Percentiles rank a stretch among this genome's conserved stretches.
Evolutionary conservation across 2,113 vertebrate genomes (phyloP).

Genomic region (Coryphaenoides rupestris): DNA sequence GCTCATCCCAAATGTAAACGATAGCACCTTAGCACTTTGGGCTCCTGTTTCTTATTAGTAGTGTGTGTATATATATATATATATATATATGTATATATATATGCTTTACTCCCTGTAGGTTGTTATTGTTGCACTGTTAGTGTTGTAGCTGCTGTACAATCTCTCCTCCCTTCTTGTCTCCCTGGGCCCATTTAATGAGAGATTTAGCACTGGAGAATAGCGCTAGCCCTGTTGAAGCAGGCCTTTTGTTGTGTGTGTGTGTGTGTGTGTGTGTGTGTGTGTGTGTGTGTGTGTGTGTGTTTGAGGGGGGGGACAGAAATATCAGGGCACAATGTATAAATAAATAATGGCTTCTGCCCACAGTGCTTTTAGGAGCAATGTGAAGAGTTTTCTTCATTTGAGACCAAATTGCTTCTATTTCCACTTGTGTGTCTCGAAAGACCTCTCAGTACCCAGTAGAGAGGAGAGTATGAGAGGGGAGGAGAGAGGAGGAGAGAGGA

Average conservation of each 20-base stretch:
- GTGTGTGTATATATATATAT: no score
- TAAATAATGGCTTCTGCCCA: constrained; percentile 60
- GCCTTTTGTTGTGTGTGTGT: no score
- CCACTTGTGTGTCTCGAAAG: constrained; percentile 39
- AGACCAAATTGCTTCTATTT: constrained; percentile 49
- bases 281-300: no score
- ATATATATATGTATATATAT: no score
- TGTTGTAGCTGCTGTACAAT: constrained; percentile 12
- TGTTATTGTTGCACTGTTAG: no score
- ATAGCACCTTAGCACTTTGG: no score
- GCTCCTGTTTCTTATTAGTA: no score
- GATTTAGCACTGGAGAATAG: constrained; percentile 42
- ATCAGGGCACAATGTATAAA: constrained; percentile 48
- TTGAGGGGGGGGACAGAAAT: no score
- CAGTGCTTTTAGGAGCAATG: constrained; percentile 55
- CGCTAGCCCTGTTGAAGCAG: constrained; percentile 34
- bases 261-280: no score
- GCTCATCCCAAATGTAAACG: no score
- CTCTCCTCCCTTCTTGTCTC: constrained; percentile 11
- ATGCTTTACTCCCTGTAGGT: no score
- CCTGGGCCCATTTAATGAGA: not conserved
- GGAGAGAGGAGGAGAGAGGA: not conserved
- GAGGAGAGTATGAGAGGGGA: not conserved
- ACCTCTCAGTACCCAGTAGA: constrained; percentile 18
- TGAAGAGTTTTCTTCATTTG: constrained; percentile 37